These are phyloP conservation scores for Lucinisca nassula DNA, from an alignment of 2,888 invertebrate genomes.

Conservation along the genomic window DNA sequence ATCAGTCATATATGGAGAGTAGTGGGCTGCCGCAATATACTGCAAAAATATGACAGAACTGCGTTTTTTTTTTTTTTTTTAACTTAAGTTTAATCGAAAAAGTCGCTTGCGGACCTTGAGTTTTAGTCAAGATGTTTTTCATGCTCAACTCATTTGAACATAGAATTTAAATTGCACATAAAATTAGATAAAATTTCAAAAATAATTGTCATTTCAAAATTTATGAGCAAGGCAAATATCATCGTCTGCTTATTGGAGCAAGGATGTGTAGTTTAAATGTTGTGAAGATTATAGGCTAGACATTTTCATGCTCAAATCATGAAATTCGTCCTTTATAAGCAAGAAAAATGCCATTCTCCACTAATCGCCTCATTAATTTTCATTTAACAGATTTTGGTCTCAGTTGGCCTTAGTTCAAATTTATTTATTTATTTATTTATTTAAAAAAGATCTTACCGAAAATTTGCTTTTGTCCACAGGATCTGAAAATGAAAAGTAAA, in stretches of 20 bases:
- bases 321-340: background rate
- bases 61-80: background rate
- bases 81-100: background rate
- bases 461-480: background rate
- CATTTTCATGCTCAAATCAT: background rate
- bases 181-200: too few species aligned
- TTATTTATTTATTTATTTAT: background rate
- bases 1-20: constrained; percentile 46
- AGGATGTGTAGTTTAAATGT: background rate
- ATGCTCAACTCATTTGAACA: background rate
- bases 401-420: too few species aligned
- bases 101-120: background rate
- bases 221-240: too few species aligned
- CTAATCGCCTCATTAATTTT: background rate
- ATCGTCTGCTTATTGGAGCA: too few species aligned
- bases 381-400: background rate
- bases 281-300: background rate
- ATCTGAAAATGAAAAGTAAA: too few species aligned
- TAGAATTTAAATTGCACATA: too few species aligned
- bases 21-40: constrained; percentile 54
- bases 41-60: constrained; percentile 1
- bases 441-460: background rate
- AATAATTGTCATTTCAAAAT: too few species aligned
- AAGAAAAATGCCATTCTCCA: background rate
- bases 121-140: background rate